A percentile compares a stretch with the other conserved stretches of the same genome.
Evolutionary conservation across 2,888 invertebrate species (phyloP).

Genomic region (Caenorhabditis afra): DNA sequence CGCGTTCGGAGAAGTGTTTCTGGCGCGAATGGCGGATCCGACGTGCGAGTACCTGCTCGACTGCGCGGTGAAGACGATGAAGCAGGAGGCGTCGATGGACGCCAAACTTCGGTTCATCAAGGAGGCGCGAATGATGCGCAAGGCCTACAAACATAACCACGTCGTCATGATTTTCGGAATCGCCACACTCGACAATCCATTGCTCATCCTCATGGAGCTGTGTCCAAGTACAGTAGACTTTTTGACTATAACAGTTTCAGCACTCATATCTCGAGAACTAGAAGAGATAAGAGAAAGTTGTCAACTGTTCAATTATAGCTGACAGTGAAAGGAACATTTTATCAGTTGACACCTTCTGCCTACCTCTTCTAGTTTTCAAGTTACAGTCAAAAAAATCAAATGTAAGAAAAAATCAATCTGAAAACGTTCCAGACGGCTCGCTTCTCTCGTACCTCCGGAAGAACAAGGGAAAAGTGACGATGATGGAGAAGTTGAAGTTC

Average conservation of each 20-base stretch:
- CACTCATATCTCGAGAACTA: no score
- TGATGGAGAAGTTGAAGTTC: slow-evolving; percentile 69
- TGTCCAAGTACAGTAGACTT: no score
- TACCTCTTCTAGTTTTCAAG: no score
- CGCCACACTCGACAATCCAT: slow-evolving; percentile 73
- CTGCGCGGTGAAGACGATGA: slow-evolving; percentile 76
- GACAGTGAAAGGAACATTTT: no score
- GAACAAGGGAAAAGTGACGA: slow-evolving; percentile 62
- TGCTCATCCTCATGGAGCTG: slow-evolving; percentile 75
- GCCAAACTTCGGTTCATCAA: slow-evolving; percentile 72
- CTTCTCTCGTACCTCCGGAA: slow-evolving; percentile 68
- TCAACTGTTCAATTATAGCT: no score
- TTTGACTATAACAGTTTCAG: no score
- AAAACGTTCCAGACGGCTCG: slow-evolving; percentile 69
- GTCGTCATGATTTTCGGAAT: slow-evolving; percentile 71
- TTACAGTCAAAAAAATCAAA: no score
- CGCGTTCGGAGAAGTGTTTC: slow-evolving; percentile 69
- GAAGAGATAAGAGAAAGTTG: no score
- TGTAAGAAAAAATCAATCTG: no score
- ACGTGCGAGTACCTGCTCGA: slow-evolving; percentile 59
- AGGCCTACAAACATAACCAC: slow-evolving; percentile 67
- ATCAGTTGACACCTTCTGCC: no score
- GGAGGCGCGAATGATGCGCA: slow-evolving; percentile 76
- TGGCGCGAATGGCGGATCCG: slow-evolving; percentile 58
- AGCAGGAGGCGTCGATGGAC: slow-evolving; percentile 58